Conservation (phyloP, 2,113 vertebrate species). For the Chlamydotis undulata region DNA sequence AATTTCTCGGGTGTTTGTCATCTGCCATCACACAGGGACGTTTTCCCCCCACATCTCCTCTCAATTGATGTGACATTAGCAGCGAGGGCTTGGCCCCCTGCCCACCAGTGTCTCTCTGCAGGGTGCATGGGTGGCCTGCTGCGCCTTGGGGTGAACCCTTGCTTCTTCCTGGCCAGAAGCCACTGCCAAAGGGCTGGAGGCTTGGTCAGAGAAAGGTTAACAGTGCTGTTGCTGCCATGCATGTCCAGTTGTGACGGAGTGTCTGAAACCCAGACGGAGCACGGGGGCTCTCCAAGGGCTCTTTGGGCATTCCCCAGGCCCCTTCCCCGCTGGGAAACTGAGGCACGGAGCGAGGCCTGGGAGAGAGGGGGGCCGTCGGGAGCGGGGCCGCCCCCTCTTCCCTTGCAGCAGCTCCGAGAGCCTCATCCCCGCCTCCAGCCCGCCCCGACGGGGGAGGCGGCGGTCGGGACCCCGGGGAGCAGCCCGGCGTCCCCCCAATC, state of each 20-base stretch:
- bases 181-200: background rate
- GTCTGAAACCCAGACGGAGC: fast-evolving
- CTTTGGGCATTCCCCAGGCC: background rate
- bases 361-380: background rate
- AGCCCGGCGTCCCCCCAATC: background rate
- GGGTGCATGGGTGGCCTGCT: background rate
- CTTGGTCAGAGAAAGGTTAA: background rate
- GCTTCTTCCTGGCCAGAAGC: background rate
- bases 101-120: background rate
- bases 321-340: background rate
- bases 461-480: background rate
- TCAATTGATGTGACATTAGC: background rate
- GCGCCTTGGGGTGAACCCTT: background rate
- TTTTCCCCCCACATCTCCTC: background rate
- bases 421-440: conserved; percentile 20
- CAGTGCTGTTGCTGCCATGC: fast-evolving
- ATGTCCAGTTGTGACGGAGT: background rate
- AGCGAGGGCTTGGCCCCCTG: background rate
- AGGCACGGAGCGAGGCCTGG: background rate
- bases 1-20: background rate
- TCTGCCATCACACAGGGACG: background rate
- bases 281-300: background rate
- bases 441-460: background rate
- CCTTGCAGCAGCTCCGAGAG: background rate
- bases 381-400: background rate